Evolutionary conservation across 2,797 vertebrate species (phyloP).

Genomic region (Sandelia bainsii): DNA sequence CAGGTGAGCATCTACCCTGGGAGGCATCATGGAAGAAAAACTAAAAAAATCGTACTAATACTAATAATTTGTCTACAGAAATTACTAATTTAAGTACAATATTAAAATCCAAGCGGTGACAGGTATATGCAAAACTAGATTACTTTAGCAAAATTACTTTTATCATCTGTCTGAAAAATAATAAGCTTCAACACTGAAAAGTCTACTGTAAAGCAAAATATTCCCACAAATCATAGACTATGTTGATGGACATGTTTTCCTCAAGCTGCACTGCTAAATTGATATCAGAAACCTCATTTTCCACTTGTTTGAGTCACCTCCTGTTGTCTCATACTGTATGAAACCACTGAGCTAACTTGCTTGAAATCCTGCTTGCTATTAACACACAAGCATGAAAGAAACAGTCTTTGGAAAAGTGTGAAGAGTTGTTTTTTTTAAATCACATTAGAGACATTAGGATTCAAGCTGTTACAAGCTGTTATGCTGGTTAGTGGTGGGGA

Average conservation of each 20-base stretch:
- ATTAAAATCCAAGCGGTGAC: too few relatives aligned
- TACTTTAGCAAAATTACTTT: too few relatives aligned
- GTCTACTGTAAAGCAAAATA: neutral
- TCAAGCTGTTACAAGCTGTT: slow-evolving; percentile 40
- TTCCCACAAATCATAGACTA: neutral
- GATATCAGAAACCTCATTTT: neutral
- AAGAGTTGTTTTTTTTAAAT: slow-evolving; percentile 7
- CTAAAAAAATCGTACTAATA: too few relatives aligned
- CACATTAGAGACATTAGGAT: slow-evolving; percentile 30
- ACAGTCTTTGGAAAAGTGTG: slow-evolving; percentile 33
- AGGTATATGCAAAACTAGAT: too few relatives aligned
- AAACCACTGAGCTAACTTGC: slow-evolving; percentile 11
- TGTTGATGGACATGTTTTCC: neutral
- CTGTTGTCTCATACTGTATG: neutral
- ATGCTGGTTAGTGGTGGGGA: slow-evolving; percentile 17
- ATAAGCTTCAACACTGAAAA: neutral
- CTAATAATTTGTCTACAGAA: too few relatives aligned
- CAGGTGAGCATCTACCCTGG: too few relatives aligned
- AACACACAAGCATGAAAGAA: slow-evolving; percentile 26
- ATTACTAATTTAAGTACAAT: too few relatives aligned
- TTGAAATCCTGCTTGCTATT: slow-evolving; percentile 1
- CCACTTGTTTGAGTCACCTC: slow-evolving; percentile 2
- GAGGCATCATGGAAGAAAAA: too few relatives aligned
- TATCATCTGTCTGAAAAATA: neutral
- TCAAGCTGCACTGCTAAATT: slow-evolving; percentile 3